Base-by-base conservation (phyloP, 1,140 invertebrate species). In the Brachionus plicatilis region DNA sequence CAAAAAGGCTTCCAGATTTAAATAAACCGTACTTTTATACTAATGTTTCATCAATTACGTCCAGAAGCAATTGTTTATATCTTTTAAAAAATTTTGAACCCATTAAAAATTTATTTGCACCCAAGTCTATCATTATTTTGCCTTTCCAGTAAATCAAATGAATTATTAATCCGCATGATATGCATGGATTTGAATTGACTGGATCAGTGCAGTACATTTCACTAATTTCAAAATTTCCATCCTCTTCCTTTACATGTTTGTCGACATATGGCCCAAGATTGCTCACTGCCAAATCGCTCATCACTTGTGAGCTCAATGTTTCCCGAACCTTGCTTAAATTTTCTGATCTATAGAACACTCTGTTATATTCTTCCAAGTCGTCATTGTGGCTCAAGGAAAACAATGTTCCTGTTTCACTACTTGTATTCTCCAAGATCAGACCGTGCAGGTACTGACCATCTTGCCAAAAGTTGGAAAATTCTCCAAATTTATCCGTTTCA, bases 101-200 rank as follows among this genome's bases (percentile, higher is more conserved):
- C 9, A 82, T 45, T 17, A 20, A 3, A 41, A 9, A 60, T 14
- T 60, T 68, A 11, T 82, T 82, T 20, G 79, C 79, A 9, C 79
- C 79, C 11, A 82, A 68, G 8, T 82, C 20, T 20, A 82, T 27
- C 79, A 82, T 82, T 27, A 82, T 45, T 68, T 82, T 60, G 14
- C n/a, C 41, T 27, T 82, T 82, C 79, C 79, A 82, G 43, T 65
- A 82, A n/a, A 82, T 65, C 14, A 82, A 82, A 47, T 82, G 79
- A 17, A 43, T 82, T 12, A 68, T 45, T 29, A 82, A 24, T 37
- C 53, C 79, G 17, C n/a, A 27, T 4, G 79, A 60, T 56, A 82
- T 65, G 43, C 33, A 27, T 9, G 79, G 79, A 20, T 82, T 45
- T 27, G 65, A 60, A 65, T 82, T 60, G n/a, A 82, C 29, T 9